Evolutionary conservation across 1,140 invertebrate species (phyloP), one percentile per base, ranked within the genome.

Genomic region (Acyrthosiphon pisum): DNA sequence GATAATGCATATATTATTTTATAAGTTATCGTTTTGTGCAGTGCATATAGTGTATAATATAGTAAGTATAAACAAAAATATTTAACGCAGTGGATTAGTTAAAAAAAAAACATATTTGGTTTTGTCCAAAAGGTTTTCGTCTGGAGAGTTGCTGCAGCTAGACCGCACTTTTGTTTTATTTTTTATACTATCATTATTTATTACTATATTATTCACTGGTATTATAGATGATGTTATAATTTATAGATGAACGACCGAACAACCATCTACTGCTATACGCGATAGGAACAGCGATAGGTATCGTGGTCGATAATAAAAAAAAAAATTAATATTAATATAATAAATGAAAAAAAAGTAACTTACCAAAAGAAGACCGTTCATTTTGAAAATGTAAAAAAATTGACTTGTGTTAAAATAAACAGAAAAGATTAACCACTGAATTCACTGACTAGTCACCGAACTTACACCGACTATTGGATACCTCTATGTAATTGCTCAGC

Each of bases 331-430:
- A 56, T 30, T n/a, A 68, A 68, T 30, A 11, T 14, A 76, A 76
- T 76, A 76, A n/a, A 76, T 14, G 14, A 76, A 76, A 6, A 76
- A 76, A 76, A n/a, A n/a, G 14, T n/a, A 68, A 96, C 48, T 94
- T 94, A 93, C 93, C 94, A 94, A 94, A 26, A 93, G 3, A 46
- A 93, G 46, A 46, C 48, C 48, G 91, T 93, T 93, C 91, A 93
- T 93, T 41, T 93, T 84, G 91, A 53, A 41, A 20, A 44, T 86
- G 41, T 56, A 22, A 26, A 53, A 46, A 86, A 93, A 60, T 60
- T 26, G 60, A 90, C 35, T 44, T 26, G 89, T 41, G 26, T 44
- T 86, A 23, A 30, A 41, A 86, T 56, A 93, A 92, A 84, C 60
- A n/a, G 14, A 76, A 76, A n/a, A 76, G 30, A 76, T n/a, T 76